Evolutionary conservation across 2,113 vertebrate genomes (phyloP).

Genomic region (Mirounga angustirostris): DNA sequence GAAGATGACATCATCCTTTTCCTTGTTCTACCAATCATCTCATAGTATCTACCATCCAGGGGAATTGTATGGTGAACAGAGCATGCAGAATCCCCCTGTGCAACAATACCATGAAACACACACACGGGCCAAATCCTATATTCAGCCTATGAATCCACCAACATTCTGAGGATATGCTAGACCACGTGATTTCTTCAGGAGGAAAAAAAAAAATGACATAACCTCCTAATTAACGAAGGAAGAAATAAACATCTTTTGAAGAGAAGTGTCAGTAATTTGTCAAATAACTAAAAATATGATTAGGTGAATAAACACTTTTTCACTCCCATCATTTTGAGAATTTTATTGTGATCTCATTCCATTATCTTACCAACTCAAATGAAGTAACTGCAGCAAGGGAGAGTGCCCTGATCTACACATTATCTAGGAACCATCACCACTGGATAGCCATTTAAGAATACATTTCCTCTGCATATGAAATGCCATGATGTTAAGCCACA

Average conservation of each 20-base stretch:
- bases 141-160: slow-evolving; percentile 19
- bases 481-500: not conserved
- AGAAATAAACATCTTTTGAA: slow-evolving; percentile 60
- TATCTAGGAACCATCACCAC: slow-evolving; percentile 26
- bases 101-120: slow-evolving; percentile 68
- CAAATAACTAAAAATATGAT: not conserved
- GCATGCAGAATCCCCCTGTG: slow-evolving; percentile 74
- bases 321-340: not conserved
- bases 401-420: not conserved
- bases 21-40: slow-evolving; percentile 83
- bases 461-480: not conserved
- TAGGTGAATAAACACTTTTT: slow-evolving; percentile 14
- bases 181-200: slow-evolving; percentile 28
- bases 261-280: not conserved
- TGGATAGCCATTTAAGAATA: slow-evolving; percentile 5
- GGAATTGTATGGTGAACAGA: slow-evolving; percentile 78
- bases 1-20: slow-evolving; percentile 91
- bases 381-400: not conserved
- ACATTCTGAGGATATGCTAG: slow-evolving; percentile 24
- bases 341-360: slow-evolving; percentile 45
- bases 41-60: slow-evolving; percentile 78
- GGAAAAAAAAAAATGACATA: slow-evolving; percentile 48
- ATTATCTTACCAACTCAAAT: slow-evolving; percentile 37
- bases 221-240: slow-evolving; percentile 44
- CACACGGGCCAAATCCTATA: slow-evolving; percentile 81